Conservation (phyloP, 2,113 vertebrate species). For the Deroptyus accipitrinus region DNA sequence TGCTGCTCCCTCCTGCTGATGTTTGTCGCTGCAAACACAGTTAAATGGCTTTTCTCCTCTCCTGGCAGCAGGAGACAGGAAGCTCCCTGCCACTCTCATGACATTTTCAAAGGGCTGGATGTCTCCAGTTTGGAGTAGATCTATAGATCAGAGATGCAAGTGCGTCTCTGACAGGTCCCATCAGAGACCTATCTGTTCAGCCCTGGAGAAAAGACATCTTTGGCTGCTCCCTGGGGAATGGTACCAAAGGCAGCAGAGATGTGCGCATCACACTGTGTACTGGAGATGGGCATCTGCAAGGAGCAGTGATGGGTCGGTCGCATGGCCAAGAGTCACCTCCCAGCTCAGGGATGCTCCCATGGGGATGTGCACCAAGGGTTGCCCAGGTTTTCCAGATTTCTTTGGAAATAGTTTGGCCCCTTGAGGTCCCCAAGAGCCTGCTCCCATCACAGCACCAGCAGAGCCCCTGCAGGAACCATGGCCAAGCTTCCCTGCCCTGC, state of each 20-base stretch:
- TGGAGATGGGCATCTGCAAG: background rate
- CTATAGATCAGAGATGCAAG: background rate
- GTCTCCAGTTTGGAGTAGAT: background rate
- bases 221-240: fast-evolving
- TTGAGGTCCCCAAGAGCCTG: background rate
- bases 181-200: background rate
- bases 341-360: background rate
- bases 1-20: background rate
- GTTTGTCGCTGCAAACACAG: background rate
- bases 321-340: background rate
- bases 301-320: background rate
- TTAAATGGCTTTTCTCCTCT: background rate
- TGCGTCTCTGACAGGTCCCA: fast-evolving
- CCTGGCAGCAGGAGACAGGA: fast-evolving
- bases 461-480: background rate
- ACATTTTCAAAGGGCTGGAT: background rate
- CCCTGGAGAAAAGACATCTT: background rate
- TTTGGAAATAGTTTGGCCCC: background rate
- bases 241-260: background rate
- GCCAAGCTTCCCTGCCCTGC: background rate
- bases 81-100: background rate
- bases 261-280: background rate
- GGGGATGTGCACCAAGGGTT: background rate
- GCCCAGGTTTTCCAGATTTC: background rate
- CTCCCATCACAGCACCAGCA: background rate